Percentiles rank a stretch among this genome's conserved stretches.
phyloP scores from a whole-genome alignment of 2,797 vertebrate species.

The Mastacembelus armatus region DNA sequence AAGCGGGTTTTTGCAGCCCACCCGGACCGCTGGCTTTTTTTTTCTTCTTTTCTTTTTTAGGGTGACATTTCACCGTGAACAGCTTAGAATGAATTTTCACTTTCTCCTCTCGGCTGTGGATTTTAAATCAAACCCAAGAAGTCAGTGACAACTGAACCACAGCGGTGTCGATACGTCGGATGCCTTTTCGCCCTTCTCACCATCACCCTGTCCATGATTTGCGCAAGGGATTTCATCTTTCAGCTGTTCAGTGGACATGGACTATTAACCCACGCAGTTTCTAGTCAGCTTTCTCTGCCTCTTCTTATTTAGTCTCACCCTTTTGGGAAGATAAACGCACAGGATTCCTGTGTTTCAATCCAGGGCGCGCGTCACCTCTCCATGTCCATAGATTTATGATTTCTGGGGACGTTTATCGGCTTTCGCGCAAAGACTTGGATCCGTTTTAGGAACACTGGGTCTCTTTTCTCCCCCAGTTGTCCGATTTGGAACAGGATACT shows the following conservation, averaged over 20 bases:
- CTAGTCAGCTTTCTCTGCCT: neutral
- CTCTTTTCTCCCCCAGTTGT: neutral
- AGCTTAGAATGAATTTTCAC: neutral
- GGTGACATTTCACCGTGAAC: neutral
- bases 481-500: constrained; percentile 51
- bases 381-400: constrained; percentile 47
- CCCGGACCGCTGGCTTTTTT: no score
- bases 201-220: constrained; percentile 7
- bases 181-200: constrained; percentile 5
- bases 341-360: constrained; percentile 17
- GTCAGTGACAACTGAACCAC: constrained; percentile 14
- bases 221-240: constrained; percentile 18
- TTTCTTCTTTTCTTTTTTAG: neutral
- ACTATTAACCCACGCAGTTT: neutral
- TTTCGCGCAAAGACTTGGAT: constrained; percentile 28
- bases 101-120: constrained; percentile 8
- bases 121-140: constrained; percentile 6
- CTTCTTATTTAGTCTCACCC: neutral
- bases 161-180: constrained; percentile 30
- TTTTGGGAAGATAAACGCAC: neutral
- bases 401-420: constrained; percentile 17
- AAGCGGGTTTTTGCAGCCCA: neutral
- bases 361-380: constrained; percentile 53
- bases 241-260: constrained; percentile 18
- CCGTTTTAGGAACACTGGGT: neutral